Conservation (phyloP, 2,113 vertebrate species). For the Bostrychus sinensis region DNA sequence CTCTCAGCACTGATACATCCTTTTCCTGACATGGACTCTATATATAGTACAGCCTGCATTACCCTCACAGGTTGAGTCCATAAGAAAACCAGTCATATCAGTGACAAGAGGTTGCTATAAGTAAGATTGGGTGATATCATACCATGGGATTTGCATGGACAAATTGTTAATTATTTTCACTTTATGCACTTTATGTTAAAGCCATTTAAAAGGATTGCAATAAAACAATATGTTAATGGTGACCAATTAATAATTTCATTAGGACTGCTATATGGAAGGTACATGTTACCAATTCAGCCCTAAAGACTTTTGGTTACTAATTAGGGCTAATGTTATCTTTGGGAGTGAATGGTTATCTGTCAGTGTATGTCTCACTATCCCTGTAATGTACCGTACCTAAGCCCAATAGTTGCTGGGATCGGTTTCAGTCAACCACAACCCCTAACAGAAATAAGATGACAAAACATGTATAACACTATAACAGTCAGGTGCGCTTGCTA, state of each 20-base stretch:
- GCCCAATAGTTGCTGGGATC: too few relatives aligned
- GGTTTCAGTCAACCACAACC: too few relatives aligned
- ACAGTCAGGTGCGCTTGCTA: too few relatives aligned
- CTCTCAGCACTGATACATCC: constrained; percentile 36
- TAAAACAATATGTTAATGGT: too few relatives aligned
- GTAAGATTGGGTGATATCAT: constrained; percentile 2
- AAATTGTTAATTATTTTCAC: neutral
- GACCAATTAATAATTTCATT: too few relatives aligned
- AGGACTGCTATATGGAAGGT: too few relatives aligned
- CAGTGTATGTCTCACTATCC: neutral
- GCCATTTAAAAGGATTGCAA: neutral
- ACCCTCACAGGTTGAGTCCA: neutral
- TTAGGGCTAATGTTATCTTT: neutral
- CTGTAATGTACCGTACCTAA: neutral
- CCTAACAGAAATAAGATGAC: neutral
- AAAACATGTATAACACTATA: too few relatives aligned
- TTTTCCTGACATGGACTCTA: neutral
- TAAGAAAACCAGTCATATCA: constrained; percentile 22
- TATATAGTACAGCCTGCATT: neutral
- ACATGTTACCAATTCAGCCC: too few relatives aligned
- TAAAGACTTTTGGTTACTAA: neutral
- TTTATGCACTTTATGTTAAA: neutral
- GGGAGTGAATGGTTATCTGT: neutral
- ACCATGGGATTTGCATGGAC: neutral
- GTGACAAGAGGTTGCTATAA: constrained; percentile 38